phyloP scores from a whole-genome alignment of 2,797 vertebrate genomes.

The Carcharodon carcharias region DNA sequence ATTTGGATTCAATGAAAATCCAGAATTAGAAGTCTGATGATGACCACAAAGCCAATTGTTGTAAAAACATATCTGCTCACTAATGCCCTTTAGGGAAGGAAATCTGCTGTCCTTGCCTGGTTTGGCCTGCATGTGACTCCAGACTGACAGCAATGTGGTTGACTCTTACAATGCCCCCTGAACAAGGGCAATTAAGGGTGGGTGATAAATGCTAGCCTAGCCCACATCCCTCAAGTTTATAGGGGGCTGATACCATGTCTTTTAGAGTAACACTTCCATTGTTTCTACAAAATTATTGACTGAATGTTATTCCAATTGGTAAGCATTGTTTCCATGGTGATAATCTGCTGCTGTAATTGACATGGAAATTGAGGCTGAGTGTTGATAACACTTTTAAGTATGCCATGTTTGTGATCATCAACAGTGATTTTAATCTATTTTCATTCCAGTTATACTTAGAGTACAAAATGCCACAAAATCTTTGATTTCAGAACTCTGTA shows the following conservation, averaged over 20 bases:
- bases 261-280: not conserved
- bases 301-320: not conserved
- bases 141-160: no score
- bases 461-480: not conserved
- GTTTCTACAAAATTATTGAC: not conserved
- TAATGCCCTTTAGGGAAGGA: no score
- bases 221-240: not conserved
- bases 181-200: no score
- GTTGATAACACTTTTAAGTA: not conserved
- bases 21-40: no score
- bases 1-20: no score
- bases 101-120: no score
- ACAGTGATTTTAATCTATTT: not conserved
- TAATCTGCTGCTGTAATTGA: not conserved
- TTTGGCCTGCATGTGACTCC: no score
- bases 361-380: not conserved
- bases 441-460: not conserved
- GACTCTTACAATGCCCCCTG: no score
- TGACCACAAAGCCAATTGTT: no score
- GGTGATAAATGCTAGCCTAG: no score
- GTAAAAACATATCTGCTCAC: no score
- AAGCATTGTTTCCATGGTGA: not conserved
- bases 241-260: not conserved
- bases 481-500: not conserved
- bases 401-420: no score